Base-by-base conservation (phyloP, 2,113 vertebrate species). In the Symphodus melops region DNA sequence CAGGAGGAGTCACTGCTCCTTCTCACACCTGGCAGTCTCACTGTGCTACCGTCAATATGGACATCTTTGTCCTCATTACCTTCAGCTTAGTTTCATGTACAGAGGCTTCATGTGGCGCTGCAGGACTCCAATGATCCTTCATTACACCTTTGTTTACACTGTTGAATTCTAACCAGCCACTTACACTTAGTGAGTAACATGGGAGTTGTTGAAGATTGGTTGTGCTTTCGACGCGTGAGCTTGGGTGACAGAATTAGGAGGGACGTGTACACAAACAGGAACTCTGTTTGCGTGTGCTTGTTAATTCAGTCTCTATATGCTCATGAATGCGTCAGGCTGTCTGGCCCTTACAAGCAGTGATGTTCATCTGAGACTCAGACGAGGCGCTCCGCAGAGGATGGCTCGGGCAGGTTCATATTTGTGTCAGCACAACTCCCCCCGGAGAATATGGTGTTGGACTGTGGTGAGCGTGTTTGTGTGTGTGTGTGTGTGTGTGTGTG, bases 1-100 rank as follows among this genome's bases (percentile, higher is more conserved):
- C 78, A 80, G 70, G 53, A 72, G 80, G 48, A 77, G 80, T 81
- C 16, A 51, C 59, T 74, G 41, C 71, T 81, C 68, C 78, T 65
- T 23, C 66, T 85, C 64, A 59, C 73, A 85, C 84, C 86, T 82
- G 85, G 75, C n/a, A 28, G 74, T 77, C 66, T 77, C 52, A 69
- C 57, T 81, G 62, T 71, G 16, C 65, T 61, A 14, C 46, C 36
- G 57, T 90, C 88, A 83, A 85, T 88, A 87, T 65, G 72, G 88
- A 88, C 87, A 90, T 77, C 83, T 86, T 85, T 84, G 79, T 90
- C 82, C 89, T 91, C 86, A 91, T 93, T 91, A 91, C 77, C 80
- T 71, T 16, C 81, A 88, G 61, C 74, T 87, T 83, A 79, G 71
- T 72, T 79, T 68, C 75, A 69, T 79, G 75, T 81, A 61, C 60